Base-by-base conservation (phyloP, 2,888 invertebrate genomes). In the Sinotaia quadrata region DNA sequence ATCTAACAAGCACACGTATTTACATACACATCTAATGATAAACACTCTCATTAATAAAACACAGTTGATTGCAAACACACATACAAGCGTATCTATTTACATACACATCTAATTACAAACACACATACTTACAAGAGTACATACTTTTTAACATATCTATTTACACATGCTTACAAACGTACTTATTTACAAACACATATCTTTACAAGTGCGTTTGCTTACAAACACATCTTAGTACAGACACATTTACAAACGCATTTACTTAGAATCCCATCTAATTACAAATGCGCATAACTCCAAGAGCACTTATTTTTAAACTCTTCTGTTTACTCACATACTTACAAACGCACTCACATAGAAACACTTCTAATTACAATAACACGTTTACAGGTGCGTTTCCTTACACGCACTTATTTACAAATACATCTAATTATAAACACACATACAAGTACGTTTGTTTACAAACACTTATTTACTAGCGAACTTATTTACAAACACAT, bases 211-310 rank as follows among this genome's bases (percentile, higher is more conserved):
- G n/a, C 54, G 15, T 33, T 33, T 18, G 15, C 29, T 18, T 33
- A 12, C 54, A 54, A 29, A 29, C 18, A 57, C 36, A 34, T 10
- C 7, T 36, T 36, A n/a, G 33, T 33, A 54, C 27, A 51, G 27
- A 51, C 51, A 51, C 51, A 51, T 31, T 29, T 31, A 51, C 51
- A 51, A 27, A 51, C 51, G 31, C 51, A 51, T 31, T 29, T 31
- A 51, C 51, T 29, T 18, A 51, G 27, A 51, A 27, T 15, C 51
- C 10, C 51, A 27, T 31, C 10, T 31, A 27, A 27, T 15, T 18
- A 54, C 54, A 54, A 31, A 54, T 33, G 33, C 54, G 4, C 2
- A 31, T 10, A n/a, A n/a, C n/a, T n/a, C n/a, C n/a, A n/a, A n/a
- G n/a, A n/a, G n/a, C n/a, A n/a, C n/a, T n/a, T n/a, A n/a, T n/a